Evolutionary conservation across 2,888 invertebrate genomes (phyloP), one percentile per base, ranked within the genome.

Genomic region (Capitulum mitella): DNA sequence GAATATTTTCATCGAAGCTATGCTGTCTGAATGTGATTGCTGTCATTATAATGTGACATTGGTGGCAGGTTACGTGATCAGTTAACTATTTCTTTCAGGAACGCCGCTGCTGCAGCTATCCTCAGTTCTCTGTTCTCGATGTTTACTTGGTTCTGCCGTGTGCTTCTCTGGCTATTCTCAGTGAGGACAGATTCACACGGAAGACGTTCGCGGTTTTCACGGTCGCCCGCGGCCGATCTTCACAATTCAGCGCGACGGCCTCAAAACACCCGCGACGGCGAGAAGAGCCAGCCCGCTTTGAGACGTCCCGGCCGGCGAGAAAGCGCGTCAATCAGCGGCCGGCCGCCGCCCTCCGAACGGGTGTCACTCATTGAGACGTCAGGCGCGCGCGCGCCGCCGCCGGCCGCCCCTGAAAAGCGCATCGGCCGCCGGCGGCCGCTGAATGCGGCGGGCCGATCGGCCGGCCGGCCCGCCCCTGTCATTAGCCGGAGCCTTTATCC

Each of bases 401-500:
- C n/a, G 58, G 5, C 58, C 22, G 54, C 58, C 43, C 6, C 29
- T 29, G 37, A 37, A 70, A 70, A 70, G 70, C 70, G 37, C 61
- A 61, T 29, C 61, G 54, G 54, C 54, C 54, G 6, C 22, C 22
- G n/a, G 54, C 54, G 54, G 54, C n/a, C n/a, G 32, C 37, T 29
- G 37, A 34, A 70, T 37, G 29, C 37, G 22, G n/a, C n/a, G n/a
- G 22, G 22, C 37, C 70, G 70, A 70, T 70, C 70, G 22, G 37
- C 43, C 43, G 43, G 43, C 43, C 43, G 43, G 6, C 3, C 70
- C 8, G 37, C 70, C 70, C 70, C 70, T 14, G 37, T 70, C 70
- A 70, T 70, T 70, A 70, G 70, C 26, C 37, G 37, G 37, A 16
- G 70, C 29, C 70, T 70, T 70, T 70, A 70, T 70, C 70, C 70